phyloP scores from a whole-genome alignment of 2,113 vertebrate species.

The Callipepla squamata region DNA sequence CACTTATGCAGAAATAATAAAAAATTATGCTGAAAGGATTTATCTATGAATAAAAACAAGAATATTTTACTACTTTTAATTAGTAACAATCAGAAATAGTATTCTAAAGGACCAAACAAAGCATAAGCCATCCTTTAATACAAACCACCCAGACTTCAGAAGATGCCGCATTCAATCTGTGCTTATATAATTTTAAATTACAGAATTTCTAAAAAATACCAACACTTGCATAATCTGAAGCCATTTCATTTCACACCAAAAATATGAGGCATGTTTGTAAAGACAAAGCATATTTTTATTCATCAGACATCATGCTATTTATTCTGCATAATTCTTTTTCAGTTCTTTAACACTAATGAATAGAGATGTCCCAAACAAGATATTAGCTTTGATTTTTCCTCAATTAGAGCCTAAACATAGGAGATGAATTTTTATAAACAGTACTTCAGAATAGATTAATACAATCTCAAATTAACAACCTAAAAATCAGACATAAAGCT shows the following conservation, averaged over 20 bases:
- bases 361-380: not conserved
- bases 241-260: not conserved
- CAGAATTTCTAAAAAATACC: not conserved
- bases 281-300: not conserved
- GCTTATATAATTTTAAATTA: not conserved
- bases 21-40: not conserved
- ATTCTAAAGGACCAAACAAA: not conserved
- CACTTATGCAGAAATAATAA: not conserved
- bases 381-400: not conserved
- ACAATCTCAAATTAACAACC: not conserved
- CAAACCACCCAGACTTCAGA: not conserved
- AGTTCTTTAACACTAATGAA: not conserved
- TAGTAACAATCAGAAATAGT: not conserved
- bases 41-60: not conserved
- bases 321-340: not conserved
- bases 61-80: not conserved
- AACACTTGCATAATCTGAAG: not conserved
- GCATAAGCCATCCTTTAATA: not conserved
- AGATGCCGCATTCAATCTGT: accelerated
- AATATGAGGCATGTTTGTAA: not conserved
- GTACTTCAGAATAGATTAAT: not conserved
- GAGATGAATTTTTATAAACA: not conserved
- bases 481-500: not conserved
- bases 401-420: not conserved
- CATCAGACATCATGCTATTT: not conserved